Conservation (phyloP, 2,113 vertebrate species). For the Irena cyanogastra region DNA sequence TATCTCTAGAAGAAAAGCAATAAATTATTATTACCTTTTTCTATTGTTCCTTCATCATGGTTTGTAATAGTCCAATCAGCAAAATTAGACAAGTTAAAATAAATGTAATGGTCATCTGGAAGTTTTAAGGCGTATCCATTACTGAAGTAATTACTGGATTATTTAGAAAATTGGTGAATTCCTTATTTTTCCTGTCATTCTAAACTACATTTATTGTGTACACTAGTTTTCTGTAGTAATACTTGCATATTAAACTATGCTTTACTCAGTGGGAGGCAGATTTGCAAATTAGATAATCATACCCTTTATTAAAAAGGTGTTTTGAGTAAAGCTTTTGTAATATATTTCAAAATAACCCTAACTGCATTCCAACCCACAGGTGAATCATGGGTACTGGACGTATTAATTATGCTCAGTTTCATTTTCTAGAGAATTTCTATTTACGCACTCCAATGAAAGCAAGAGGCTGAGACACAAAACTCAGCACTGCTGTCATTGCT, state of each 20-base stretch:
- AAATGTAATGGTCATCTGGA: background rate
- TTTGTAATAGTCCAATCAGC: background rate
- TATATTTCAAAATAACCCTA: background rate
- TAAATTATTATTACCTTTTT: background rate
- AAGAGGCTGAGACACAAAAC: background rate
- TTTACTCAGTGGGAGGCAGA: background rate
- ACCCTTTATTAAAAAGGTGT: conserved; percentile 25
- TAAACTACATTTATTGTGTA: background rate
- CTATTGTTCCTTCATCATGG: background rate
- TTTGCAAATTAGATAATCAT: conserved; percentile 28
- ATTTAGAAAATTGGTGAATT: background rate
- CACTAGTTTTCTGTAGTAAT: background rate
- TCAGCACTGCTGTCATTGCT: background rate
- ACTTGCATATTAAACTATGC: background rate
- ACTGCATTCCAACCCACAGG: background rate
- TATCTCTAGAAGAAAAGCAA: background rate
- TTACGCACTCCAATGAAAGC: background rate
- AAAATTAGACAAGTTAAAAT: background rate
- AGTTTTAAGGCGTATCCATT: background rate
- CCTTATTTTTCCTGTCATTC: background rate
- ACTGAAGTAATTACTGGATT: background rate
- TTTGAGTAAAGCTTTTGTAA: background rate
- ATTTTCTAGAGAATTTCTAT: background rate
- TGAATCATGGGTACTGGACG: background rate
- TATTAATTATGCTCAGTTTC: background rate